Evolutionary conservation across 2,113 vertebrate species (phyloP).

Genomic region (Monarcha castaneiventris): DNA sequence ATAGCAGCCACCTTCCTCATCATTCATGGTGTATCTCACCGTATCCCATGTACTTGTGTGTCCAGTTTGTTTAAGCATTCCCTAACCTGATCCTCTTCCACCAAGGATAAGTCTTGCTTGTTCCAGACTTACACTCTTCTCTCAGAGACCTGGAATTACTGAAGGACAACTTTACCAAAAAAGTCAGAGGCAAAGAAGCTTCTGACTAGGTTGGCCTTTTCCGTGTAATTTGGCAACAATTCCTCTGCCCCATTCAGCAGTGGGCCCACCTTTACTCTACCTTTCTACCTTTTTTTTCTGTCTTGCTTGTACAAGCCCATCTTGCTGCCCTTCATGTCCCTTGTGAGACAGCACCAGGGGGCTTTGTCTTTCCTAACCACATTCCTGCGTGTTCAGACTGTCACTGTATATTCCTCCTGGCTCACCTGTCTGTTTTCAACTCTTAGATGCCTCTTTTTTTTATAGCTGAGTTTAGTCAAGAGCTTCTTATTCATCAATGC

Average conservation of each 20-base stretch:
- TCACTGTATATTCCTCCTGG: neutral
- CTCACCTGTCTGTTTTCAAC: neutral
- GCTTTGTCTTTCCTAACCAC: neutral
- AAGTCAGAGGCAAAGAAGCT: neutral
- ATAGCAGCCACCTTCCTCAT: neutral
- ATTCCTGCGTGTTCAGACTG: neutral
- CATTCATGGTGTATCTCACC: neutral
- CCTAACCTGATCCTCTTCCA: neutral
- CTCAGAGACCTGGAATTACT: neutral
- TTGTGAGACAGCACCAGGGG: rapidly evolving
- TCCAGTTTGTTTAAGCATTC: neutral
- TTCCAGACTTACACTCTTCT: neutral
- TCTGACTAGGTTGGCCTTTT: neutral
- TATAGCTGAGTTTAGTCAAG: neutral
- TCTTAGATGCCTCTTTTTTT: neutral
- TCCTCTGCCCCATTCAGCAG: neutral
- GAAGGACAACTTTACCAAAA: neutral
- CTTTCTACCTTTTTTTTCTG: neutral
- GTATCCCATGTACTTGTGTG: neutral
- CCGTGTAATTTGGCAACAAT: neutral
- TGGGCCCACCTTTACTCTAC: neutral
- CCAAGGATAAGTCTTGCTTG: neutral
- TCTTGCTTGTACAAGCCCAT: neutral
- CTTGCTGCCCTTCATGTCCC: neutral
- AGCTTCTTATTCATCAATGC: neutral